Base-by-base conservation (phyloP, 2,888 invertebrate species). In the Epirrita christyi region DNA sequence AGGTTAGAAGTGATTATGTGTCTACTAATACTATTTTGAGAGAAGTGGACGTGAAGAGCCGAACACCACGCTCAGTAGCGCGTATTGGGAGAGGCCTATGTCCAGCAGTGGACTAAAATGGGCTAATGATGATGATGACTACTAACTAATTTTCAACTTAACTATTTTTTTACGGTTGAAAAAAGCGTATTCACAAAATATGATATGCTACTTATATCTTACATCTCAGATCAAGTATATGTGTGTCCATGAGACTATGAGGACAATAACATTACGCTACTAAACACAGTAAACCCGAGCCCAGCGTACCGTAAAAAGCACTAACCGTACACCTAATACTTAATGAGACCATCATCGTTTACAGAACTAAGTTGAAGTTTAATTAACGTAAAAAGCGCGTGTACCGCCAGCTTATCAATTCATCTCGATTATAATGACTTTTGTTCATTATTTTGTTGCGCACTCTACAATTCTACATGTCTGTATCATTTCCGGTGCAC, bases 321-420 rank as follows among this genome's bases (percentile, higher is more conserved):
- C 75, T 68, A 71, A 74, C 76, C 68, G 64, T 71, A 61, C 80
- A 78, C 82, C 83, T 85, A 83, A 84, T 78, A 82, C 80, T 78
- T 83, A 88, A 90, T 85, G 81, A 84, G 83, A 80, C 81, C 85
- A 82, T 86, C 84, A 85, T 84, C 85, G 86, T 90, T 90, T 90
- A 89, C 85, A 85, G 83, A 88, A 85, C 82, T 84, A 83, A 86
- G 87, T 88, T 91, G 91, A 91, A 92, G 87, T 88, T 91, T 92
- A 91, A 92, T 92, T 91, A 92, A 90, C 86, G 90, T 91, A 88
- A 90, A 89, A 89, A 88, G 87, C 82, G 76, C 90, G 88, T 89
- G 90, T 90, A 90, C 86, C 82, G 86, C 76, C 73, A 70, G 67
- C 77, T 87, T 89, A 90, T 90, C 90, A 78, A 75, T 61, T 77